Evolutionary conservation across 1,140 invertebrate species (phyloP).

Genomic region (Sesamia nonagrioides): DNA sequence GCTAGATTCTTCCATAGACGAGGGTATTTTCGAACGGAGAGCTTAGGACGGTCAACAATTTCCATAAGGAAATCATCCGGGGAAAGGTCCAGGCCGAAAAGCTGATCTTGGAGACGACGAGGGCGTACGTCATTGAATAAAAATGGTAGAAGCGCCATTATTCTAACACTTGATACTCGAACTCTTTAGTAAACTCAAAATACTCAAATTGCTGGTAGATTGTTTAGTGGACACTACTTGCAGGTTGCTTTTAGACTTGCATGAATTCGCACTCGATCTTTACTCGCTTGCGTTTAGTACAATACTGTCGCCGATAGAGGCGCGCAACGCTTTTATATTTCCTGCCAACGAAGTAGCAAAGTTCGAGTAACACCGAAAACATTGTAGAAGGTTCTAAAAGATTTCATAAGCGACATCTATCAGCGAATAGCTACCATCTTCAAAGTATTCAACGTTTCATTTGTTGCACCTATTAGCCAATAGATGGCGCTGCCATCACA

Average conservation of each 20-base stretch:
- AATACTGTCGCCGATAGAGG: no score
- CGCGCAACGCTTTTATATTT: no score
- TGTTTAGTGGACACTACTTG: conserved; percentile 6
- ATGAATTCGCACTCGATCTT: neutral
- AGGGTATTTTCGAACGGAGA: conserved; percentile 60
- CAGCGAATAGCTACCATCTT: no score
- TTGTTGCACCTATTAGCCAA: no score
- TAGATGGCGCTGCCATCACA: no score
- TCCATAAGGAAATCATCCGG: conserved; percentile 72
- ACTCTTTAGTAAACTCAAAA: conserved; percentile 2
- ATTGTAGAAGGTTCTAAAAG: no score
- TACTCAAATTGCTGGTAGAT: neutral
- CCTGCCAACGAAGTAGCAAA: no score
- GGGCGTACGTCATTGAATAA: conserved; percentile 74
- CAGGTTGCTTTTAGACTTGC: conserved; percentile 13
- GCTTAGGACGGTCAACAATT: conserved; percentile 67
- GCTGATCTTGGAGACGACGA: conserved; percentile 65
- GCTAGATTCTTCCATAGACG: conserved; percentile 74
- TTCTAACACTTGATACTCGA: neutral
- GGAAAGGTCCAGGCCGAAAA: conserved; percentile 71
- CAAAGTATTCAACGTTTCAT: no score
- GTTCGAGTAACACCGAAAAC: no score
- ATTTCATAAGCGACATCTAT: no score
- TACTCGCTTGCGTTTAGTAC: conserved; percentile 44
- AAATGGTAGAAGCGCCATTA: conserved; percentile 72